Evolutionary conservation across 2,113 vertebrate species (phyloP).

Genomic region (Meleagris gallopavo): DNA sequence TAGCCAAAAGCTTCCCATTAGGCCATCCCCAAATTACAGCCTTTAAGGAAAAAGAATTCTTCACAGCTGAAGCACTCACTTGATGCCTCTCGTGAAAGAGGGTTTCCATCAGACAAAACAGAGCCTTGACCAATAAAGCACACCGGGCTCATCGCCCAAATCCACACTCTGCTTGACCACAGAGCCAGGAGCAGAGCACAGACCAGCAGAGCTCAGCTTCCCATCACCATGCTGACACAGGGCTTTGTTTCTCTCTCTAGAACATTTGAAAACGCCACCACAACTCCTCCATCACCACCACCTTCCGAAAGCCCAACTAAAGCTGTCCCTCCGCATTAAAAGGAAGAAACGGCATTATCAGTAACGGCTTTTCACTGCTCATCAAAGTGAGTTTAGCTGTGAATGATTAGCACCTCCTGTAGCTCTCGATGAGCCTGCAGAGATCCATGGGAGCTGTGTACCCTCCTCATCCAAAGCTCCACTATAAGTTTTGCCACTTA

Average conservation of each 20-base stretch:
- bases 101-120: neutral
- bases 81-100: neutral
- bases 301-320: neutral
- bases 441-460: accelerated
- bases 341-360: neutral
- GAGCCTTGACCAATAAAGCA: accelerated
- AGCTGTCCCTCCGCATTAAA: neutral
- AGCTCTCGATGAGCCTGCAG: neutral
- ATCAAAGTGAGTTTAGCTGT: neutral
- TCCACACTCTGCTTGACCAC: neutral
- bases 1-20: neutral
- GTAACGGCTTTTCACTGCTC: neutral
- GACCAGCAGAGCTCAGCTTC: neutral
- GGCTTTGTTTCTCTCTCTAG: neutral
- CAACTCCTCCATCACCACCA: accelerated
- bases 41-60: accelerated
- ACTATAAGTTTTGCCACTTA: neutral
- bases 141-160: accelerated
- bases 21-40: accelerated
- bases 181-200: neutral
- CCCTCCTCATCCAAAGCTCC: neutral
- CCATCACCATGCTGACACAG: accelerated
- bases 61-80: accelerated
- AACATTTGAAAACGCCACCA: accelerated
- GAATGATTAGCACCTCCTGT: neutral